Conservation (phyloP, 2,888 invertebrate genomes). For the Synanthedon tipuliformis region DNA sequence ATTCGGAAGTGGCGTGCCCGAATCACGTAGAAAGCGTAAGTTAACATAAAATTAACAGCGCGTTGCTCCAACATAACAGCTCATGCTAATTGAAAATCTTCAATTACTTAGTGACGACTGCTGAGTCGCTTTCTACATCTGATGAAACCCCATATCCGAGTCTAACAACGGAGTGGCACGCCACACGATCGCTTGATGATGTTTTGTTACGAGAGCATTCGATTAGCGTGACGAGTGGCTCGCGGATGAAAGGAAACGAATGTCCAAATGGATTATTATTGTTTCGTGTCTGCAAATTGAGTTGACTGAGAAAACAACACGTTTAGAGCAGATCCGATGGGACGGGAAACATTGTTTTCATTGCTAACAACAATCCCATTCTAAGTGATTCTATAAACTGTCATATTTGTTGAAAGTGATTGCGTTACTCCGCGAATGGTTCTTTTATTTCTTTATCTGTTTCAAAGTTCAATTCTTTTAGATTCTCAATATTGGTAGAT, state of each 20-base stretch:
- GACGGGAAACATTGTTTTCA: no score
- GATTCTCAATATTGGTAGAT: no score
- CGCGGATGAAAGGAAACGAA: conserved; percentile 9
- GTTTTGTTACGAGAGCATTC: conserved; percentile 8
- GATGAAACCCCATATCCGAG: conserved; percentile 24
- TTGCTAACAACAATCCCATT: no score
- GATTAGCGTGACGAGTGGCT: conserved; percentile 14
- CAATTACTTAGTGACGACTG: conserved; percentile 26
- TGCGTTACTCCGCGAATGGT: no score
- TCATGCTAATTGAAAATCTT: conserved; percentile 50
- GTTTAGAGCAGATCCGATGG: no score
- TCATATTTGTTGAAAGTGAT: no score
- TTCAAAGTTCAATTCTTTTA: no score
- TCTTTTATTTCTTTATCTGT: no score
- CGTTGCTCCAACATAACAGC: conserved; percentile 33
- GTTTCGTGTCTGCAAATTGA: conserved; percentile 6
- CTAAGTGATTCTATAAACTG: no score
- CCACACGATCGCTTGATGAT: conserved; percentile 11
- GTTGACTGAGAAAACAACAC: conserved; percentile 1
- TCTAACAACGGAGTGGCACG: conserved; percentile 32
- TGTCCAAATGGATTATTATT: conserved; percentile 4
- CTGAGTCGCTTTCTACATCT: conserved; percentile 19
- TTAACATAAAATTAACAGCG: conserved; percentile 39
- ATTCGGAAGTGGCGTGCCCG: conserved; percentile 41
- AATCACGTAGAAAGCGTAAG: conserved; percentile 56